Percentiles rank a stretch among this genome's conserved stretches.
Evolutionary conservation across 2,888 invertebrate species (phyloP).

Genomic region (Synergus gifuensis): DNA sequence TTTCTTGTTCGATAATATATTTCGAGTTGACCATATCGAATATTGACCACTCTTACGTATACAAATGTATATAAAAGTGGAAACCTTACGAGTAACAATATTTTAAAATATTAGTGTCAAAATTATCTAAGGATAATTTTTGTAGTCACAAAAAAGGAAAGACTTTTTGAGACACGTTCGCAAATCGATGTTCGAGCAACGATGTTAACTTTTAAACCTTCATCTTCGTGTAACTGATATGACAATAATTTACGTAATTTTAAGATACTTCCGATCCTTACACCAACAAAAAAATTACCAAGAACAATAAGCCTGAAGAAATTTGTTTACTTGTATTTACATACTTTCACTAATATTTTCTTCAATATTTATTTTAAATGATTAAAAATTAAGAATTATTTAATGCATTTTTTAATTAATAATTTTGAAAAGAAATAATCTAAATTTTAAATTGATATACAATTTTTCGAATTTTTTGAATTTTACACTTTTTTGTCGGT

Average conservation of each 20-base stretch:
- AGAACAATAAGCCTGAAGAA: neutral
- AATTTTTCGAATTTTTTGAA: neutral
- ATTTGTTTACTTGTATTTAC: neutral
- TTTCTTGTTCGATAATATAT: constrained; percentile 37
- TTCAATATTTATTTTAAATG: neutral
- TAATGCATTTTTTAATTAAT: neutral
- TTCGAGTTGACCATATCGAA: constrained; percentile 35
- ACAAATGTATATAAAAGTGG: constrained; percentile 31
- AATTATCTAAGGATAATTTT: constrained; percentile 16
- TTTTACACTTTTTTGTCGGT: constrained; percentile 31
- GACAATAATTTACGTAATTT: constrained; percentile 39
- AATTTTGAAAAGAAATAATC: neutral
- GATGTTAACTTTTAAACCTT: constrained; percentile 30
- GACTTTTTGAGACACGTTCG: constrained; percentile 37
- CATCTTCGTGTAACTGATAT: constrained; percentile 24
- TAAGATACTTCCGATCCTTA: constrained; percentile 30
- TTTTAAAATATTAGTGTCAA: constrained; percentile 21
- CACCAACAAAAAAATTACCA: constrained; percentile 19
- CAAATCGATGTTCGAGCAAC: constrained; percentile 40
- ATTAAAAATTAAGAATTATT: neutral
- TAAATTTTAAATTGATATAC: neutral
- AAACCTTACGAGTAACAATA: constrained; percentile 30
- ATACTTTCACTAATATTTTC: neutral
- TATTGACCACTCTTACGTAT: constrained; percentile 38
- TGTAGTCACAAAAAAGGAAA: constrained; percentile 27